Percentiles rank a stretch among this genome's conserved stretches.
Conservation (phyloP, 2,797 vertebrate species). For the Carduelis carduelis region DNA sequence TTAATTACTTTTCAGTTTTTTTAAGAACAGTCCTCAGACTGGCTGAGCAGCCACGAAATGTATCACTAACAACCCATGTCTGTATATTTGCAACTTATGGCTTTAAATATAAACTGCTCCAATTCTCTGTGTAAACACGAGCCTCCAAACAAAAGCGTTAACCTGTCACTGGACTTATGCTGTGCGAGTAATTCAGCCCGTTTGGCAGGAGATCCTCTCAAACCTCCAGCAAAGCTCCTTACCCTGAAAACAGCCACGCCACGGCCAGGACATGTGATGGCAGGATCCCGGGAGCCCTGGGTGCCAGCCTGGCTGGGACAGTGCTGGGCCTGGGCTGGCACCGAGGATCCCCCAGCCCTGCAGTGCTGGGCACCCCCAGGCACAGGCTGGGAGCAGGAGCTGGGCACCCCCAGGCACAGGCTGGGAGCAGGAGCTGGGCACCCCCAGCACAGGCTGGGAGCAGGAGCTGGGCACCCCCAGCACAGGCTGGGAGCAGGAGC, state of each 20-base stretch:
- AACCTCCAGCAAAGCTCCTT: slow-evolving; percentile 51
- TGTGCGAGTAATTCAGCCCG: background rate
- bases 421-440: no score
- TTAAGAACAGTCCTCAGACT: background rate
- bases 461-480: no score
- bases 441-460: no score
- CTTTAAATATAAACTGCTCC: background rate
- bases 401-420: no score
- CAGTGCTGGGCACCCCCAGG: background rate
- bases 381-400: no score
- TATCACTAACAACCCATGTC: background rate
- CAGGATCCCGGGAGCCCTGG: background rate
- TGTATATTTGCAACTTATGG: background rate
- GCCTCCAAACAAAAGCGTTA: slow-evolving; percentile 5
- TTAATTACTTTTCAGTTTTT: background rate
- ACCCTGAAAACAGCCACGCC: background rate
- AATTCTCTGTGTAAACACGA: background rate
- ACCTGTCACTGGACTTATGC: background rate
- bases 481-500: no score
- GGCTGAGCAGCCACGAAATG: background rate
- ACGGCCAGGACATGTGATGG: background rate
- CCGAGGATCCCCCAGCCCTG: rapidly evolving
- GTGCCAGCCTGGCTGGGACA: background rate
- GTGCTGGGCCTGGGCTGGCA: rapidly evolving
- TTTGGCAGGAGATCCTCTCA: slow-evolving; percentile 2